Evolutionary conservation across 2,113 vertebrate genomes (phyloP).

Genomic region (Desmodus rotundus): DNA sequence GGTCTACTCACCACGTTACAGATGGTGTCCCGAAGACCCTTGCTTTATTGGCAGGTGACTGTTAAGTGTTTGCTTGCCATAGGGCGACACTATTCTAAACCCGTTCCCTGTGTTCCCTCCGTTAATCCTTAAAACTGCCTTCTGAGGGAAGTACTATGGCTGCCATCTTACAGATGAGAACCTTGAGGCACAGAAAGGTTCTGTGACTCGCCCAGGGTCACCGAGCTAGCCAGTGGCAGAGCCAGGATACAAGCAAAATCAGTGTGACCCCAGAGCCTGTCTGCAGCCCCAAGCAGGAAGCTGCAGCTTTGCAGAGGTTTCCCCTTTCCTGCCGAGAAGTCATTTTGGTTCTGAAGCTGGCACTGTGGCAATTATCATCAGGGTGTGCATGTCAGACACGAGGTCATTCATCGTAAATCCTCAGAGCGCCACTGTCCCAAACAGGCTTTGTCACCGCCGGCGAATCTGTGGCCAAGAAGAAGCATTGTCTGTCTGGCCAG

Average conservation of each 20-base stretch:
- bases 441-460: not conserved
- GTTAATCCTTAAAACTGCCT: not conserved
- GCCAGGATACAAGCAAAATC: not conserved
- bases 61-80: not conserved
- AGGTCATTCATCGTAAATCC: not conserved
- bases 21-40: not conserved
- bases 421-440: not conserved
- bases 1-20: too few species aligned
- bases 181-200: not conserved
- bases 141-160: not conserved
- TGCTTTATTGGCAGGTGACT: not conserved
- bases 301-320: not conserved
- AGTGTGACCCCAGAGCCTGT: not conserved
- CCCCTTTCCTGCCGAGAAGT: not conserved
- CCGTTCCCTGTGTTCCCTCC: not conserved
- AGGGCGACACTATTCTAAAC: not conserved
- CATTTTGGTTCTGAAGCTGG: not conserved
- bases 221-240: not conserved
- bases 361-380: not conserved
- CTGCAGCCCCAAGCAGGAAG: not conserved
- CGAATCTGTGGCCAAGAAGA: not conserved
- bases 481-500: not conserved
- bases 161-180: not conserved
- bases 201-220: not conserved
- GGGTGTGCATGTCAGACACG: not conserved